phyloP scores from a whole-genome alignment of 2,888 invertebrate genomes.

The Metellina segmentata region DNA sequence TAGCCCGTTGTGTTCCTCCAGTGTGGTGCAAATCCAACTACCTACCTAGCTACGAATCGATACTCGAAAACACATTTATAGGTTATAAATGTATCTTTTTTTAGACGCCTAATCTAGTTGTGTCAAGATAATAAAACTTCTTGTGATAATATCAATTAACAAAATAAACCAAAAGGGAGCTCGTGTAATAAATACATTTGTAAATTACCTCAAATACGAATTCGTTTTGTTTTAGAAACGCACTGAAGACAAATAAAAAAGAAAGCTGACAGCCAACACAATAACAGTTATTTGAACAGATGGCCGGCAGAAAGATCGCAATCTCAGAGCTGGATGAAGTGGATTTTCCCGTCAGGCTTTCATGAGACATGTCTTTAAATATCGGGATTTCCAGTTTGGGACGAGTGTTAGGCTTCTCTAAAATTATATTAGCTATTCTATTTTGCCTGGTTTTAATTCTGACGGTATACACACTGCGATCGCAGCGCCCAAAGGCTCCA shows the following conservation, averaged over 20 bases:
- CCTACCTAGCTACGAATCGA: too few relatives aligned
- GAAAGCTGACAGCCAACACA: neutral
- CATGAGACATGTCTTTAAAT: neutral
- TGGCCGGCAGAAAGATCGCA: neutral
- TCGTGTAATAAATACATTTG: too few relatives aligned
- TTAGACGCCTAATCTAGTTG: too few relatives aligned
- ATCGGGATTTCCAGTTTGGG: neutral
- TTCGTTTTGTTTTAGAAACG: too few relatives aligned
- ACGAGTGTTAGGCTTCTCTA: constrained; percentile 1
- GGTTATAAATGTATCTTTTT: too few relatives aligned
- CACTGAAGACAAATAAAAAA: neutral
- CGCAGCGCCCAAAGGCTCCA: neutral
- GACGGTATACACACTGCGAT: neutral
- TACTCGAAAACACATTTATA: too few relatives aligned
- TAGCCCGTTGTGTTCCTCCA: too few relatives aligned
- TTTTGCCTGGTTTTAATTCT: constrained; percentile 11
- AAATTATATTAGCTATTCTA: neutral
- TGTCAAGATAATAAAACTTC: too few relatives aligned
- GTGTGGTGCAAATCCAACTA: too few relatives aligned
- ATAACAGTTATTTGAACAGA: neutral
- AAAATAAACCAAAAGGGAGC: too few relatives aligned
- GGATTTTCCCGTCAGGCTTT: neutral
- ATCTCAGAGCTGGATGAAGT: neutral
- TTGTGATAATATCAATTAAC: too few relatives aligned
- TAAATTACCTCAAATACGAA: too few relatives aligned